Evolutionary conservation across 2,797 vertebrate species (phyloP).

Genomic region (Muscicapa comitata): DNA sequence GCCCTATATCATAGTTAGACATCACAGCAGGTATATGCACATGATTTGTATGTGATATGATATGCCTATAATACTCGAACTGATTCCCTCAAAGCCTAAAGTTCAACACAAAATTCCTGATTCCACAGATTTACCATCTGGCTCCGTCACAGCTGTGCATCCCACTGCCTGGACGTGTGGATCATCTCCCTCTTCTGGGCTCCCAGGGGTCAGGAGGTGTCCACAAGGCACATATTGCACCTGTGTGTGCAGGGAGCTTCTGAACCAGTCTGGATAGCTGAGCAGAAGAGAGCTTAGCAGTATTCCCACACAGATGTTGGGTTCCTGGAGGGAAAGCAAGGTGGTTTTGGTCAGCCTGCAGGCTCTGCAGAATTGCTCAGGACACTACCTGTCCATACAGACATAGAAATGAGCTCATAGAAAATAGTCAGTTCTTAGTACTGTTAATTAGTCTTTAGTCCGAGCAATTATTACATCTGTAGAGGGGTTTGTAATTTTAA

Average conservation of each 20-base stretch:
- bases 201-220: neutral
- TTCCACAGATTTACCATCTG: neutral
- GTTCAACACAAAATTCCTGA: neutral
- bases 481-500: neutral
- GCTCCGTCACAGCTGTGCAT: neutral
- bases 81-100: neutral
- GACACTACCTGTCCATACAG: neutral
- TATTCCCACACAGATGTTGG: neutral
- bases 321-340: neutral
- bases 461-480: neutral
- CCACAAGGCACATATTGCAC: neutral
- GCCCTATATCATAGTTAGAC: neutral
- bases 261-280: neutral
- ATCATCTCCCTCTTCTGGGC: neutral
- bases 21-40: neutral
- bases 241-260: neutral
- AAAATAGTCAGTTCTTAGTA: neutral
- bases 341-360: neutral
- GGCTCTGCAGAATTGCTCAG: accelerated
- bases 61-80: neutral
- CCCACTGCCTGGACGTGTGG: neutral
- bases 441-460: neutral
- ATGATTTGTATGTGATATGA: neutral
- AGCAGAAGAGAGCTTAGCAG: neutral
- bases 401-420: neutral